A percentile compares a stretch with the other conserved stretches of the same genome.
phyloP scores from a whole-genome alignment of 2,888 invertebrate species.

The Furcula furcula region DNA sequence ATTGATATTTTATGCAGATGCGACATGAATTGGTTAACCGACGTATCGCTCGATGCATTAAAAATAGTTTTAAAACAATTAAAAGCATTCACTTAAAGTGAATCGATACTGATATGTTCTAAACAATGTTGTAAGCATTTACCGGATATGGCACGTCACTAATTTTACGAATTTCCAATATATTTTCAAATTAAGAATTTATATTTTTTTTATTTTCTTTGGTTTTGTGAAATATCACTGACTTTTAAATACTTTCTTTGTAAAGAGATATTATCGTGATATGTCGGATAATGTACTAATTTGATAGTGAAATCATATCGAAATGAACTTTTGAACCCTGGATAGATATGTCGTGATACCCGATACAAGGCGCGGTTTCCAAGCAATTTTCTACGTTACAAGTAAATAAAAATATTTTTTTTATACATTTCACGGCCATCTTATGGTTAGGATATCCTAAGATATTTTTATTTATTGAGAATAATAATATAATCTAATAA shows the following conservation, averaged over 20 bases:
- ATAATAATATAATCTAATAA: constrained; percentile 79
- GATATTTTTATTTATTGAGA: constrained; percentile 73
- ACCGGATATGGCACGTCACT: constrained; percentile 35
- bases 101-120: constrained; percentile 27
- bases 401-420: constrained; percentile 76
- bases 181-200: constrained; percentile 32
- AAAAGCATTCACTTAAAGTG: constrained; percentile 29
- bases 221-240: constrained; percentile 79
- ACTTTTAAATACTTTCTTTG: constrained; percentile 64
- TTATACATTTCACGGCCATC: constrained; percentile 79
- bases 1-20: constrained; percentile 25
- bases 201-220: constrained; percentile 59
- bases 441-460: constrained; percentile 75
- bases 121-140: constrained; percentile 24
- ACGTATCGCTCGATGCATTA: constrained; percentile 2
- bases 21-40: constrained; percentile 26
- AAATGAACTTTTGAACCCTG: constrained; percentile 55
- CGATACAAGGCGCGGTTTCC: constrained; percentile 55
- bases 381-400: constrained; percentile 74
- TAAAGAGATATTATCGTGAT: constrained; percentile 66
- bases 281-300: constrained; percentile 52
- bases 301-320: constrained; percentile 42
- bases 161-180: constrained; percentile 25
- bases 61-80: constrained; percentile 3
- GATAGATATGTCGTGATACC: constrained; percentile 67